Evolutionary conservation across 2,113 vertebrate species (phyloP).

Genomic region (Eleginops maclovinus): DNA sequence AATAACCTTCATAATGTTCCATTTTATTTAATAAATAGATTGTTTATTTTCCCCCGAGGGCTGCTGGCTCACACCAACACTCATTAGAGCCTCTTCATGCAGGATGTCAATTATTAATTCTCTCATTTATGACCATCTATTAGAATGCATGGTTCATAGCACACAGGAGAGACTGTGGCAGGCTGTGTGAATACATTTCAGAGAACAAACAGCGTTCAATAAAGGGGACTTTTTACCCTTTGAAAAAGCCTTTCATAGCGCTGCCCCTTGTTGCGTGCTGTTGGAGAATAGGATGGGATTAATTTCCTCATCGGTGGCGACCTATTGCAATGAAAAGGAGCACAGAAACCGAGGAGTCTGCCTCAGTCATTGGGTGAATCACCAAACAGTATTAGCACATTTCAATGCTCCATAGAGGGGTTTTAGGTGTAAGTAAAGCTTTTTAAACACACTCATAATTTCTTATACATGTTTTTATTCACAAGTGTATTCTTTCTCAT

Average conservation of each 20-base stretch:
- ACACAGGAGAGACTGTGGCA: conserved; percentile 53
- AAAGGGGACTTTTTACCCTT: conserved; percentile 55
- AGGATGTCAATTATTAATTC: conserved; percentile 77
- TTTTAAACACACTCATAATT: no score
- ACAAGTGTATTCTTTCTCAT: no score
- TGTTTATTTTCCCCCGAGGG: conserved; percentile 70
- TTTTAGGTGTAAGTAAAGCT: no score
- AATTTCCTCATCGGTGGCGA: conserved; percentile 17
- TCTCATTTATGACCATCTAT: conserved; percentile 66
- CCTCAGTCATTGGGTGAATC: neutral
- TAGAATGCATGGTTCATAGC: conserved; percentile 62
- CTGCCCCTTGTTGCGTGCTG: conserved; percentile 2
- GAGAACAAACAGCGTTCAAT: conserved; percentile 66
- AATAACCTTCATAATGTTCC: conserved; percentile 63
- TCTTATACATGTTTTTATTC: no score
- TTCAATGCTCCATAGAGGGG: no score
- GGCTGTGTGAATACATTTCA: conserved; percentile 59
- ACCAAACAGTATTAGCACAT: neutral
- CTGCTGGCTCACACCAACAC: conserved; percentile 53
- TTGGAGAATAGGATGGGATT: conserved; percentile 20
- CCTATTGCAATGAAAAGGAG: neutral
- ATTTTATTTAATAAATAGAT: conserved; percentile 73
- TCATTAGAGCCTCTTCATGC: conserved; percentile 73
- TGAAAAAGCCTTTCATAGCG: conserved; percentile 38
- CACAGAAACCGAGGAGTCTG: neutral